Base-by-base conservation (phyloP, 2,113 vertebrate species). In the Lethenteron reissneri region DNA sequence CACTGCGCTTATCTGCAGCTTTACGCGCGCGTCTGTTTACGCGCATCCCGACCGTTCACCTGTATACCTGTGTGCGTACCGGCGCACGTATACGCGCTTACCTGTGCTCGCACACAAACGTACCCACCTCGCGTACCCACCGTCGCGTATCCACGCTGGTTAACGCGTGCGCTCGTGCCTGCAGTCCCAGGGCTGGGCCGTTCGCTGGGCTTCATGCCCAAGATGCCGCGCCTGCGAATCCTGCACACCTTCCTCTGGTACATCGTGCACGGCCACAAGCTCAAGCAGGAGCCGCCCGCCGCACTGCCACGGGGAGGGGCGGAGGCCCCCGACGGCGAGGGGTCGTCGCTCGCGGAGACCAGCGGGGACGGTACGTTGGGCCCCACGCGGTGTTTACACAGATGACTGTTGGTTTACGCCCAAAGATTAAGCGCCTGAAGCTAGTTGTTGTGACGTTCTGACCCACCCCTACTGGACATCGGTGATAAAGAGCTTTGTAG, bases 181-280 rank as follows among this genome's bases (percentile, higher is more conserved):
- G 1, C 73, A 97, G 92, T 97, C 74, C 84, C 83, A 17, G 94
- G 94, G 69, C 79, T 92, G 11, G 88, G 89, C 2, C 90, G 87
- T 58, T 81, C 82, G 2, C 78, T 87, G 7, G 94, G 94, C 11
- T 99, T 88, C 76, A 86, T 91, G 76, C 88, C 94, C 41, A 97
- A 99, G 81, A 97, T 99, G 90, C 87, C 84, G 57, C 90, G 94
- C 58, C 79, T 96, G 70, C 84, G 83, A 57, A 73, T 83, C 15
- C 77, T 88, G 6, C 89, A 97, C 75, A 78, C 76, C 70, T 97
- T 94, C 74, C 81, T 99, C 60, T 99, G 90, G 89, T 90, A 94
- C 77, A 73, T 97, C 58, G 77, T 89, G 58, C 89, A 96, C 0
- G 92, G 86, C 1, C 88, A 97, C 70, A 41, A 41, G 41, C 41